phyloP scores from a whole-genome alignment of 2,888 invertebrate genomes.

The Ectobius pallidus region DNA sequence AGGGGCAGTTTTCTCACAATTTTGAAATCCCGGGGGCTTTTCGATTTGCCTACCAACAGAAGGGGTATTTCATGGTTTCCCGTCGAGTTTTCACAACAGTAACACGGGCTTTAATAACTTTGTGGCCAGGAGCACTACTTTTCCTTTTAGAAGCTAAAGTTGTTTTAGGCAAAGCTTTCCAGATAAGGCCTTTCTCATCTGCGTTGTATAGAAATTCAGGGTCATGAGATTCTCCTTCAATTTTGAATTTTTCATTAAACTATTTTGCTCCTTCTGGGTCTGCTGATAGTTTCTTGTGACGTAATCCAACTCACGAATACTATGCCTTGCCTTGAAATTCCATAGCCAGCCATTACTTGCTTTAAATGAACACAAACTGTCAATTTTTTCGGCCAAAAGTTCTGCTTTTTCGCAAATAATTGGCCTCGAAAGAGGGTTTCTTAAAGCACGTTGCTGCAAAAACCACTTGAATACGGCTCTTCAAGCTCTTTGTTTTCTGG shows the following conservation, averaged over 20 bases:
- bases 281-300: not conserved
- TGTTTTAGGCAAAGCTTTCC: not conserved
- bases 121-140: not conserved
- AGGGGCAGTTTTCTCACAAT: not conserved
- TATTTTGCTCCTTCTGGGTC: not conserved
- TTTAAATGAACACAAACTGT: not conserved
- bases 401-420: no score
- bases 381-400: no score
- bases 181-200: not conserved
- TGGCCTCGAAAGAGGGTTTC: no score
- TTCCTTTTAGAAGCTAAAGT: not conserved
- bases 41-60: not conserved
- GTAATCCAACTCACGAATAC: not conserved
- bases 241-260: not conserved
- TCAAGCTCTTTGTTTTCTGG: not conserved
- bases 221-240: not conserved
- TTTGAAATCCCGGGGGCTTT: not conserved
- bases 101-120: not conserved
- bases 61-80: not conserved
- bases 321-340: not conserved
- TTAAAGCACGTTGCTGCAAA: not conserved
- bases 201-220: not conserved
- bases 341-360: not conserved
- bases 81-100: not conserved
- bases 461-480: conserved; percentile 1